phyloP scores from a whole-genome alignment of 2,888 invertebrate genomes.

The Oeneis ivallda region DNA sequence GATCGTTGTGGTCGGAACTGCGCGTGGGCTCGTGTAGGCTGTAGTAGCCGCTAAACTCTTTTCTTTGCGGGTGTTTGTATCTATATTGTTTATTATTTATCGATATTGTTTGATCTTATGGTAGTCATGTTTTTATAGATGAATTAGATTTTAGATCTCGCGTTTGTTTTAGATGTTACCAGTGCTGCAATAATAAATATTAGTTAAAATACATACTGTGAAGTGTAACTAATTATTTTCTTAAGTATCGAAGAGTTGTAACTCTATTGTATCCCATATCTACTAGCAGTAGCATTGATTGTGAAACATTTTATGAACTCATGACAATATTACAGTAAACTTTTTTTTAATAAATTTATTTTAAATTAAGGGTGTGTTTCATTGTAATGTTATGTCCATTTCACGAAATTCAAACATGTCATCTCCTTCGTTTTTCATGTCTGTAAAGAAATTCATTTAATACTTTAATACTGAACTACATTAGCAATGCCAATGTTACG shows the following conservation, averaged over 20 bases:
- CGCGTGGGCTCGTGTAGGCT: too few relatives aligned
- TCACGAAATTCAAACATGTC: neutral
- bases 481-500: too few relatives aligned
- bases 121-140: neutral
- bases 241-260: neutral
- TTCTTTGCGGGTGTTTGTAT: neutral
- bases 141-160: slow-evolving; percentile 6
- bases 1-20: too few relatives aligned
- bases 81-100: neutral
- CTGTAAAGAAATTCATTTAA: neutral
- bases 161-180: neutral
- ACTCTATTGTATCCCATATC: neutral
- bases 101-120: neutral
- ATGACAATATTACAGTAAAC: slow-evolving; percentile 7
- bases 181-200: neutral
- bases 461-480: too few relatives aligned
- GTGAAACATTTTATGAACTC: neutral
- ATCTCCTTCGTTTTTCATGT: too few relatives aligned
- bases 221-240: neutral
- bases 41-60: too few relatives aligned
- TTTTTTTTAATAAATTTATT: slow-evolving; percentile 6
- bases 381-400: neutral
- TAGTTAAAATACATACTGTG: too few relatives aligned
- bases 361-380: neutral
- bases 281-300: neutral